Evolutionary conservation across 2,888 invertebrate species (phyloP).

Genomic region (Hipparchia sbordonii): DNA sequence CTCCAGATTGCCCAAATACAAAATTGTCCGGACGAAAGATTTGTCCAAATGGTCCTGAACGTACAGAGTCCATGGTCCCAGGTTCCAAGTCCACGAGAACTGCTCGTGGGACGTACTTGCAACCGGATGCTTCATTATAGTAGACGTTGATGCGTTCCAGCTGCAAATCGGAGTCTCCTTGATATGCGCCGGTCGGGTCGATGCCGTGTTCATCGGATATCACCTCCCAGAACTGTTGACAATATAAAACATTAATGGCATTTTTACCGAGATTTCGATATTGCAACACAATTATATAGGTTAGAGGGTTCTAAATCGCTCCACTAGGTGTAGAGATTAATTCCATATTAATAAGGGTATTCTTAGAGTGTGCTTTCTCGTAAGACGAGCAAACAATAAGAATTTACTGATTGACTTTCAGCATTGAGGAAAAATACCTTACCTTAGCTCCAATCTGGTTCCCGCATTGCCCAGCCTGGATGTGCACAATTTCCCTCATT

Average conservation of each 20-base stretch:
- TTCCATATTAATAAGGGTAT: too few species aligned
- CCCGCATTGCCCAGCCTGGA: constrained; percentile 83
- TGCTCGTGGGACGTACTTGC: constrained; percentile 68
- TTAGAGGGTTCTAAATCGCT: too few species aligned
- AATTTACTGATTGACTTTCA: too few species aligned
- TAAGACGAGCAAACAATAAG: too few species aligned
- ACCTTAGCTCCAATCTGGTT: constrained; percentile 91
- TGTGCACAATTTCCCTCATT: constrained; percentile 91
- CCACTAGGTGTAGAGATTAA: too few species aligned
- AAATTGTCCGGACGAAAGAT: constrained; percentile 89
- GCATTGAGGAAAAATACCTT: constrained; percentile 28
- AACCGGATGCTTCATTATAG: constrained; percentile 85
- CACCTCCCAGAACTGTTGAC: constrained; percentile 89
- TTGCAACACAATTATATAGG: too few species aligned
- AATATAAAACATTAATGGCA: background rate
- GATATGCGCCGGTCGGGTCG: constrained; percentile 80
- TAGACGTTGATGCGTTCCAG: constrained; percentile 89
- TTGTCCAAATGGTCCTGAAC: constrained; percentile 85
- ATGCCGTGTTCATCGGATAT: constrained; percentile 91
- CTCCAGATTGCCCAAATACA: constrained; percentile 83
- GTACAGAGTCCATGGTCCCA: constrained; percentile 84
- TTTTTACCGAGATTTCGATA: background rate
- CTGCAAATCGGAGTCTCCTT: constrained; percentile 87
- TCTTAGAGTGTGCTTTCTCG: too few species aligned
- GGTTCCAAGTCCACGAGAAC: constrained; percentile 70